Base-by-base conservation (phyloP, 2,113 vertebrate genomes). In the Rhinichthys klamathensis region DNA sequence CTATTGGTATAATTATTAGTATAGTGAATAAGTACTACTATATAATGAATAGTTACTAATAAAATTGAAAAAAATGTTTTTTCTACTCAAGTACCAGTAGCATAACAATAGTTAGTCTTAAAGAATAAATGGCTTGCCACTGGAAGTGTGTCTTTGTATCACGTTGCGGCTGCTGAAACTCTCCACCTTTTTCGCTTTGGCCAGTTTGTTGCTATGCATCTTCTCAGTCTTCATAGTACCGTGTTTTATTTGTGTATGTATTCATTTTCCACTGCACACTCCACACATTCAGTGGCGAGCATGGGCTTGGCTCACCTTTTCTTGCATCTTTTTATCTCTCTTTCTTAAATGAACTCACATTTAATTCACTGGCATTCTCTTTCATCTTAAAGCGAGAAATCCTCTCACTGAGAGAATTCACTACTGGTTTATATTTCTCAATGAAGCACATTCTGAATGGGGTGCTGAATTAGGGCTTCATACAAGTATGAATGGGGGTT, bases 401-500 rank as follows among this genome's bases (percentile, higher is more conserved):
- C 63, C 61, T 82, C 67, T 25, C 54, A 79, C 25, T 44, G 58
- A 12, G 13, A 35, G 27, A 38, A 63, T 54, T 44, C 25, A 41
- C 44, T 7, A 15, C 23, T 58, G 67, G 46, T 74, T 74, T 49
- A 51, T 23, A 6, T 85, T 86, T 80, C 74, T 75, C 74, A 88
- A 88, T 88, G 87, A 88, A 88, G 46, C 63, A n/a, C 70, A 27
- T 77, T 54, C 77, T 84, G 46, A 81, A 84, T 86, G 69, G 54
- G 54, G 67, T 51, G 58, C 21, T 35, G 67, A 46, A 69, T 23
- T 69, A 69, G 35, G 49, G 23, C 27, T 80, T 38, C n/a, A 35
- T 84, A 23, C 27, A 79, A 89, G 91, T 87, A 90, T 94, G 93
- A 95, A 94, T 94, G 93, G 91, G 88, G 92, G 89, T 51, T 93